phyloP scores from a whole-genome alignment of 2,797 vertebrate genomes.

The Rhinatrema bivittatum region DNA sequence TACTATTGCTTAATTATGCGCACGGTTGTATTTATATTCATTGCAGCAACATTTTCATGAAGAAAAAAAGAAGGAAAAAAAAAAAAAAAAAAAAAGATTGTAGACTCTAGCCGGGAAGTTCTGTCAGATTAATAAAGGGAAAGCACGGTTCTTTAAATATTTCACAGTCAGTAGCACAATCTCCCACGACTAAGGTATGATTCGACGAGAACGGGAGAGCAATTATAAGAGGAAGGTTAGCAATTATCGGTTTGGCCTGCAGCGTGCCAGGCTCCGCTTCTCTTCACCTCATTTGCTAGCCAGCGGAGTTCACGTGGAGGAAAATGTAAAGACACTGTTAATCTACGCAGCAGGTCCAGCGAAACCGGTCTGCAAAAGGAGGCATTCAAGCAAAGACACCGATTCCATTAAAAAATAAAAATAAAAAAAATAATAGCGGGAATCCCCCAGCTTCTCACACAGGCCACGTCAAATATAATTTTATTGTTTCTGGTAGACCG shows the following conservation, averaged over 20 bases:
- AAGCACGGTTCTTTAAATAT: no score
- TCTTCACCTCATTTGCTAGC: neutral
- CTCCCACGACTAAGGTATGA: no score
- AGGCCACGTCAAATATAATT: neutral
- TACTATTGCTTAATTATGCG: no score
- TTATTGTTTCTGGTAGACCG: conserved; percentile 9
- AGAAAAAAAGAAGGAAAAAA: no score
- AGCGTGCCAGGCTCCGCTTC: accelerated
- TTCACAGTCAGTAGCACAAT: no score
- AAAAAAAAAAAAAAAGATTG: no score
- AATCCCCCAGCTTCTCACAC: neutral
- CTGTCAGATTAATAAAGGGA: no score
- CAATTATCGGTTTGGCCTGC: neutral
- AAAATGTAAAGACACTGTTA: neutral
- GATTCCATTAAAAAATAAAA: neutral
- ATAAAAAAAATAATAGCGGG: neutral
- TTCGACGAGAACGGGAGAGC: no score
- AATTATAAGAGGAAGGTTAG: no score
- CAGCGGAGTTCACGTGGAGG: neutral
- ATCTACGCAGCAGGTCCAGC: neutral
- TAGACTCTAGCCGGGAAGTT: no score
- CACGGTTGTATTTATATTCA: no score
- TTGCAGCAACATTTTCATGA: no score
- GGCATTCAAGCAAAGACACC: conserved; percentile 5
- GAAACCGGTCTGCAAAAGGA: conserved; percentile 3